A percentile compares a stretch with the other conserved stretches of the same genome.
These are phyloP conservation scores for Mugil cephalus DNA, from an alignment of 2,113 vertebrate species.

Conservation along the genomic window DNA sequence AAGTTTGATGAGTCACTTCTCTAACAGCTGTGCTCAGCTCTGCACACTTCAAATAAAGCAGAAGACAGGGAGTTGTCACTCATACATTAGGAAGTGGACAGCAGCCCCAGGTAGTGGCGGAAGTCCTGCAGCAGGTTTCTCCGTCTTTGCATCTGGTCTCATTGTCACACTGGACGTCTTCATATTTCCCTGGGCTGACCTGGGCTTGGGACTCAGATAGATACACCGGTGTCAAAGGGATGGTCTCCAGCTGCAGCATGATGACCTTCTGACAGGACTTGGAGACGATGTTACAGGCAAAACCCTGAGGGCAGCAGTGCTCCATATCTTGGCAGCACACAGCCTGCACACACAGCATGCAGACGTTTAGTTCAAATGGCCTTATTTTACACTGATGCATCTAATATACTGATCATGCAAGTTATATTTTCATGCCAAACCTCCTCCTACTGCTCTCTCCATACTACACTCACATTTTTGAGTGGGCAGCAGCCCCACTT, in stretches of 20 bases:
- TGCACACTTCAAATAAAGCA: too few species aligned
- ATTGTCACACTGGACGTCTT: slow-evolving; percentile 59
- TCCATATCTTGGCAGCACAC: slow-evolving; percentile 79
- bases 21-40: too few species aligned
- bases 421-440: slow-evolving; percentile 20
- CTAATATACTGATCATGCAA: not conserved
- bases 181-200: not conserved
- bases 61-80: too few species aligned
- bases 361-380: not conserved
- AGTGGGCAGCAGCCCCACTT: slow-evolving; percentile 81
- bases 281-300: slow-evolving; percentile 66
- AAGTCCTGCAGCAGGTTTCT: slow-evolving; percentile 80
- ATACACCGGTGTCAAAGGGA: slow-evolving; percentile 58
- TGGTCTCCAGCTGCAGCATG: slow-evolving; percentile 53
- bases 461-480: slow-evolving; percentile 57
- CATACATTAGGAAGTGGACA: slow-evolving; percentile 75
- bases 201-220: not conserved
- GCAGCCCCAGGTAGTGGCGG: slow-evolving; percentile 75
- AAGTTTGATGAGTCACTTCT: too few species aligned
- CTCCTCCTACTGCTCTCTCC: not conserved
- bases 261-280: slow-evolving; percentile 66
- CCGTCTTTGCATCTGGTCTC: slow-evolving; percentile 44
- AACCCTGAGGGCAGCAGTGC: slow-evolving; percentile 86
- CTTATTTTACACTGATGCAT: slow-evolving; percentile 17
- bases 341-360: slow-evolving; percentile 60